A percentile compares a stretch with the other conserved stretches of the same genome.
These are phyloP conservation scores for Tigriopus californicus DNA, from an alignment of 2,888 invertebrate genomes.

Conservation along the genomic window DNA sequence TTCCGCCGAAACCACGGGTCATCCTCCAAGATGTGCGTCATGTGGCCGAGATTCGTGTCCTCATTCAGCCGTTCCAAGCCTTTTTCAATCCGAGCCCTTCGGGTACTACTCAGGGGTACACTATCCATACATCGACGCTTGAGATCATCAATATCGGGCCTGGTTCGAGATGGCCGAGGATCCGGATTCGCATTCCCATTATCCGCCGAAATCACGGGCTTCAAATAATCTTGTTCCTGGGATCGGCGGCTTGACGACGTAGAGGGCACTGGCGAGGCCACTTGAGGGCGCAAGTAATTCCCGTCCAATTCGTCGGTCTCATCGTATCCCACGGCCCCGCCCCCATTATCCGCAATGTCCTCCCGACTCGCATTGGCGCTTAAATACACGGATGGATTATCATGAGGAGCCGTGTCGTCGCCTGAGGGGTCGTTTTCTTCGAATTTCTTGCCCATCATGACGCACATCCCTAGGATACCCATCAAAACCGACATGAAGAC, in stretches of 20 bases:
- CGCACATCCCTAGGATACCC: not conserved
- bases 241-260: no score
- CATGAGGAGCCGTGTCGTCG: no score
- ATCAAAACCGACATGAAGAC: not conserved
- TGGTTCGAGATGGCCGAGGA: not conserved
- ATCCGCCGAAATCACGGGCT: not conserved
- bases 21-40: not conserved
- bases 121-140: not conserved
- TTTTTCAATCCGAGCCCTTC: not conserved
- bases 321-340: no score
- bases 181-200: not conserved
- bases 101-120: not conserved
- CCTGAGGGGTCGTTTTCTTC: no score
- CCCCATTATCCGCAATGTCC: no score
- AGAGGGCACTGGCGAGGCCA: no score
- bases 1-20: conserved; percentile 8
- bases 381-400: no score
- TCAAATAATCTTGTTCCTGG: not conserved
- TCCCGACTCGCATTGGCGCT: no score
- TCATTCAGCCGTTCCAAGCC: conserved; percentile 7
- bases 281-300: no score
- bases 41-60: not conserved
- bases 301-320: no score
- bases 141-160: not conserved
- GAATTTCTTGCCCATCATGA: not conserved